Percentiles rank a stretch among this genome's conserved stretches.
Evolutionary conservation across 2,888 invertebrate species (phyloP).

Genomic region (Pemphredon lugubris): DNA sequence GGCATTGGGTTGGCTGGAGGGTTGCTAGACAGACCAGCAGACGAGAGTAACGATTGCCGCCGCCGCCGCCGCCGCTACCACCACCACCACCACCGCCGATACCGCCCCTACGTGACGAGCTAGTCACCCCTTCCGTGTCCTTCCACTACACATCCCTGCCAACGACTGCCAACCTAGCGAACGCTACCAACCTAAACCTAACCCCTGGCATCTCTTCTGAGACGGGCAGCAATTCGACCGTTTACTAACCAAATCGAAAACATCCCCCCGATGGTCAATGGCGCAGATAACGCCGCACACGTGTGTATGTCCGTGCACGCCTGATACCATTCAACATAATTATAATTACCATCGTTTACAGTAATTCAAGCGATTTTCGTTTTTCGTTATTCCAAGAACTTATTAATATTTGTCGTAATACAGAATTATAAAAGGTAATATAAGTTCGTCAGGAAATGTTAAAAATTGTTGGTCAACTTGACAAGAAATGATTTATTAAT

Average conservation of each 20-base stretch:
- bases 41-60: slow-evolving; percentile 77
- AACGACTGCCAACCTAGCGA: neutral
- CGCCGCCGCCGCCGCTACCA: slow-evolving; percentile 22
- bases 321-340: no score
- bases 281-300: no score
- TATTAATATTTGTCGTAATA: no score
- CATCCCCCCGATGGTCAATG: slow-evolving; percentile 53
- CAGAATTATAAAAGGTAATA: no score
- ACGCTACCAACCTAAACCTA: slow-evolving; percentile 7
- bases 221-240: slow-evolving; percentile 18
- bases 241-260: slow-evolving; percentile 59
- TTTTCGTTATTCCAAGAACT: no score
- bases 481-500: no score
- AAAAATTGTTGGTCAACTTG: no score
- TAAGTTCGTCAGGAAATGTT: no score
- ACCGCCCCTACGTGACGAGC: slow-evolving; percentile 33
- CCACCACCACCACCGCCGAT: neutral
- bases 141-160: slow-evolving; percentile 31
- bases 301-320: no score
- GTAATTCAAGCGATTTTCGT: no score
- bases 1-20: slow-evolving; percentile 41
- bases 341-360: no score
- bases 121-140: slow-evolving; percentile 46
- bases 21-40: slow-evolving; percentile 75
- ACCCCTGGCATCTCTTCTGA: no score